phyloP scores from a whole-genome alignment of 1,140 invertebrate genomes.

The Drosophila persimilis region DNA sequence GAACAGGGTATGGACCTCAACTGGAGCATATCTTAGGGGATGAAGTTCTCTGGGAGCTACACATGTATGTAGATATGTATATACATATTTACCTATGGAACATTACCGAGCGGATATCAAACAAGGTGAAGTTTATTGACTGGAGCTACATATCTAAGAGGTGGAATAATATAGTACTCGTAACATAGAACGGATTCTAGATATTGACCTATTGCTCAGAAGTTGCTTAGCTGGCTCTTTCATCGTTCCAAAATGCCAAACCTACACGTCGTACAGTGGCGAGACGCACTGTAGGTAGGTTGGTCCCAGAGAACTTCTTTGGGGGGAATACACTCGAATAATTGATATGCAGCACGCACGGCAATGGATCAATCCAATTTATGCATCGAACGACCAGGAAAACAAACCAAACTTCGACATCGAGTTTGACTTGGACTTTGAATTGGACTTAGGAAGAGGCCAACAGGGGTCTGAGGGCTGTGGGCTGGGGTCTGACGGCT shows the following conservation, averaged over 20 bases:
- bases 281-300: conserved; percentile 28
- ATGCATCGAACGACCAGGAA: conserved; percentile 67
- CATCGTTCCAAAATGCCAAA: too few species aligned
- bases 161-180: too few species aligned
- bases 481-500: neutral
- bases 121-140: too few species aligned
- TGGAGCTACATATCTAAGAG: too few species aligned
- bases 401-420: conserved; percentile 33
- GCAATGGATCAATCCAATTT: conserved; percentile 66
- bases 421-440: conserved; percentile 35
- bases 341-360: conserved; percentile 66
- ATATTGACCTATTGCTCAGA: too few species aligned
- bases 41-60: too few species aligned
- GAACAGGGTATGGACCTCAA: conserved; percentile 12
- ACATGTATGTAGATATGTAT: neutral
- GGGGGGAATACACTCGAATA: conserved; percentile 10
- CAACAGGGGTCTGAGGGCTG: conserved; percentile 6
- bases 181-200: too few species aligned
- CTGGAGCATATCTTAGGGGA: conserved; percentile 28
- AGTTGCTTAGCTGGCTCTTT: neutral
- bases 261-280: neutral
- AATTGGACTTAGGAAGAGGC: conserved; percentile 13
- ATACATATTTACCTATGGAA: too few species aligned
- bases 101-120: too few species aligned
- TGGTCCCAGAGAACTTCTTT: conserved; percentile 14